These are phyloP conservation scores for Electrona antarctica DNA, from an alignment of 2,113 vertebrate species.

Conservation along the genomic window DNA sequence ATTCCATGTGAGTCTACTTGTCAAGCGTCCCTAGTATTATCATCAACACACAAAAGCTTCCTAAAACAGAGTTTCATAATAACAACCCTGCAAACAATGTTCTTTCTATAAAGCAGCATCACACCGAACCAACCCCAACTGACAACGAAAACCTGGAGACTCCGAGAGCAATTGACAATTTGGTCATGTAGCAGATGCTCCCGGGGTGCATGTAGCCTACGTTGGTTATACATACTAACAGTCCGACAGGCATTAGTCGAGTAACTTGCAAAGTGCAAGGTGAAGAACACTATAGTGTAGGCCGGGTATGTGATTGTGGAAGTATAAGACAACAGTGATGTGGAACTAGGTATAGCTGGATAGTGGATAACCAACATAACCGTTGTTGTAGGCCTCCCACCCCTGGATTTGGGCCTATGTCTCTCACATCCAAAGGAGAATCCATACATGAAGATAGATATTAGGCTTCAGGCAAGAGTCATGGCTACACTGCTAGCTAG, in stretches of 20 bases:
- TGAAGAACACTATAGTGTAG: not conserved
- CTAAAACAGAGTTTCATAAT: constrained; percentile 6
- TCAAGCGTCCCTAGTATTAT: constrained; percentile 28
- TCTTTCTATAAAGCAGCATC: not conserved
- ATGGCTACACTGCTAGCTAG: too few species aligned
- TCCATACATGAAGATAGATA: too few species aligned
- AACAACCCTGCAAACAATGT: not conserved
- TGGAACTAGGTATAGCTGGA: too few species aligned
- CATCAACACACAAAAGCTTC: constrained; percentile 33
- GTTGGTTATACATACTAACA: not conserved
- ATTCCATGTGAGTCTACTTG: constrained; percentile 56
- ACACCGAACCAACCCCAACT: not conserved
- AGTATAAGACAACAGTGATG: too few species aligned
- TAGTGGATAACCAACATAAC: too few species aligned
- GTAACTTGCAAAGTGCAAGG: not conserved
- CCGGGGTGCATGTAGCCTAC: not conserved
- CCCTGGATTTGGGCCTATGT: too few species aligned
- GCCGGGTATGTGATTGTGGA: too few species aligned
- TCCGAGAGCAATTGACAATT: not conserved
- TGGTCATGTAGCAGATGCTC: not conserved
- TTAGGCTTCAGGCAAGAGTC: too few species aligned
- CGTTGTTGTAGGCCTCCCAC: too few species aligned
- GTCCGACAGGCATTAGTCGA: too few species aligned
- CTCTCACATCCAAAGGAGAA: too few species aligned
- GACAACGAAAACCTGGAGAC: not conserved